Base-by-base conservation (phyloP, 2,113 vertebrate genomes). In the Aleadryas rufinucha region DNA sequence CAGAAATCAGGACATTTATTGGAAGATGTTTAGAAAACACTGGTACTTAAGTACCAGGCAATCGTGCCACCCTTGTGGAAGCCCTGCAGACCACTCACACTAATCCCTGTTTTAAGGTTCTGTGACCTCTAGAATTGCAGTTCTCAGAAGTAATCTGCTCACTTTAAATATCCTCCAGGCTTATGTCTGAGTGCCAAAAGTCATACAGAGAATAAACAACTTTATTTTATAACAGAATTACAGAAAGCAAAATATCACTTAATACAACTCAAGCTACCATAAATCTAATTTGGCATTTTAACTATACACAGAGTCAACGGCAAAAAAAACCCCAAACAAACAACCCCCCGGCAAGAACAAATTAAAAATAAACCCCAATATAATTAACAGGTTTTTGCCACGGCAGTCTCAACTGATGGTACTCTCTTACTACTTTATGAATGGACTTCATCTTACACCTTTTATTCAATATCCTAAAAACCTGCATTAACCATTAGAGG, bases 141-240 rank as follows among this genome's bases (percentile, higher is more conserved):
- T 42, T 90, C 61, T 81, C 18, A 4, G 27, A 93, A 85, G 23
- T 41, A 70, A 72, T 56, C 52, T 39, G 28, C n/a, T 77, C 59
- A 44, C n/a, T 69, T 87, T 20, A 74, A 78, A 5, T 52, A 71
- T 53, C 24, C 71, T 59, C 28, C 30, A 82, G 63, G 77, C 35
- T 74, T 57, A 81, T 3, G 30, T 59, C 61, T 21, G 39, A 89
- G n/a, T 57, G 49, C 52, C 65, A 76, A 35, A 90, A 89, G 49
- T 54, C 82, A 50, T 95, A 94, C 96, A 96, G 97, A 98, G 98
- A 99, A 99, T 99, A 99, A 99, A 99, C 98, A 99, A 99, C 98
- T 98, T 99, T 99, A 99, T 99, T 99, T 99, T 98, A 94, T 97
- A 98, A 99, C 98, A 99, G 98, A 99, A 99, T 99, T 99, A 99